Evolutionary conservation across 2,888 invertebrate species (phyloP).

Genomic region (Sisyra terminalis): DNA sequence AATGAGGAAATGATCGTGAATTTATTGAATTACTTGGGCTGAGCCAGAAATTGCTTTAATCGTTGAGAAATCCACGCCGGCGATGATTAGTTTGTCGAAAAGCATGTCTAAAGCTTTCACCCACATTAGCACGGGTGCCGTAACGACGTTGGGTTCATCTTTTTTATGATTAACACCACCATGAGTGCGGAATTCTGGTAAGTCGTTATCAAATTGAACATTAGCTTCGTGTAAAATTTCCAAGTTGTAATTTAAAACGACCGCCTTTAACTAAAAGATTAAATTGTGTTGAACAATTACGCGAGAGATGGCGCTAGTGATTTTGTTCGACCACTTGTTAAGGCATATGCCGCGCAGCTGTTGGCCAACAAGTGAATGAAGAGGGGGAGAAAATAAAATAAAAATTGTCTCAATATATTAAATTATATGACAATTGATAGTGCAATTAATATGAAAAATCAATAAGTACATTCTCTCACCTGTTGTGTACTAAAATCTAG

Average conservation of each 20-base stretch:
- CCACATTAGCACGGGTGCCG: slow-evolving; percentile 85
- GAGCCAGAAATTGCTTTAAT: slow-evolving; percentile 80
- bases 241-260: slow-evolving; percentile 60
- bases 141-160: slow-evolving; percentile 36
- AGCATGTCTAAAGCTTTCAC: slow-evolving; percentile 87
- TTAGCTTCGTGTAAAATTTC: slow-evolving; percentile 58
- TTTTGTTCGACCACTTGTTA: not conserved
- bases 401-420: not conserved
- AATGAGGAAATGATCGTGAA: not conserved
- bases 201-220: slow-evolving; percentile 80
- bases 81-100: slow-evolving; percentile 64
- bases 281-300: not conserved
- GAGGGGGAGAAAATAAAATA: no score
- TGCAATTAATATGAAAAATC: not conserved
- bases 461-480: slow-evolving; percentile 30
- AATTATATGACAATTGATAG: not conserved
- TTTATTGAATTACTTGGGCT: slow-evolving; percentile 52
- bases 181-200: slow-evolving; percentile 76
- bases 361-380: no score
- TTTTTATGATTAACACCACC: slow-evolving; percentile 40
- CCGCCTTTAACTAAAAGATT: slow-evolving; percentile 63
- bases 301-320: no score
- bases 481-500: slow-evolving; percentile 80
- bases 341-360: not conserved
- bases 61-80: slow-evolving; percentile 66